Base-by-base conservation (phyloP, 2,797 vertebrate species). In the Pampus argenteus region DNA sequence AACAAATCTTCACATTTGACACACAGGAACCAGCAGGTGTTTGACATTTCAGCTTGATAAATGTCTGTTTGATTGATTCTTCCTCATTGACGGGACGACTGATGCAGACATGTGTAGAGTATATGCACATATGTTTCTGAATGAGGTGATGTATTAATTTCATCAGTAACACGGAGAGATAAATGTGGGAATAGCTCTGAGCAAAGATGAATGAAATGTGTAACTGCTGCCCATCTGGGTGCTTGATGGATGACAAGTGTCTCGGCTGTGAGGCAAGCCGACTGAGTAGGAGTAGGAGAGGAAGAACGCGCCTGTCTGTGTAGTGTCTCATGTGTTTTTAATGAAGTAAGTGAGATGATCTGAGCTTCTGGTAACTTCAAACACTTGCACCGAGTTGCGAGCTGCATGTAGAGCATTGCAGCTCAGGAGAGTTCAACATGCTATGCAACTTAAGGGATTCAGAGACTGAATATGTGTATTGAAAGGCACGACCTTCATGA, bases 291-390 rank as follows among this genome's bases (percentile, higher is more conserved):
- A n/a, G n/a, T n/a, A n/a, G 51, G 44, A 29, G 63, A 69, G 70
- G 36, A 47, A 70, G 72, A 66, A 68, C 44, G 71, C 36, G 63
- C 10, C 70, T 4, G 69, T 71, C 79, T 77, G 66, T 61, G 79
- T 15, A 68, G 76, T 11, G 6, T 73, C 77, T 91, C 88, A 88
- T 93, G 82, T 86, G 87, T 91, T 92, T 92, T 91, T 92, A 90
- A 93, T 93, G 90, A 91, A 86, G 87, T 82, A 82, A 77, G 85
- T 28, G 82, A 88, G 86, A 76, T 64, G 87, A 91, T 89, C 82
- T 78, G 81, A 89, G 89, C 81, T 84, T 50, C 81, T 85, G 79
- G 74, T 78, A 50, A 82, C 91, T 86, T 91, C 89, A 88, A 88
- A 90, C 88, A 75, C 83, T 55, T 2, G 44, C 36, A 50, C 22